Evolutionary conservation across 2,797 vertebrate species (phyloP).

Genomic region (Lutra lutra): DNA sequence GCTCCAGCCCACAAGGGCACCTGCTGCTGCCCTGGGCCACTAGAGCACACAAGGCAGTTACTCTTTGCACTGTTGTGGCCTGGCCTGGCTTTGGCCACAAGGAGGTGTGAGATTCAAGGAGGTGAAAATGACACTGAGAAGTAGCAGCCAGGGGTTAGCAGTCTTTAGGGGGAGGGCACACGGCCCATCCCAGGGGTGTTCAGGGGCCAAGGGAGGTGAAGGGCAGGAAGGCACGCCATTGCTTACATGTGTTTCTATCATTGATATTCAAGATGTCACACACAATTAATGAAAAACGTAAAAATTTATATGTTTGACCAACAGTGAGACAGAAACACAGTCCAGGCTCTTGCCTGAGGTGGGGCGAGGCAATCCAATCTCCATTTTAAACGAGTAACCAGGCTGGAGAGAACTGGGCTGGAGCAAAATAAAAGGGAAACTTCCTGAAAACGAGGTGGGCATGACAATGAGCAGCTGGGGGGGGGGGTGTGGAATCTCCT

Average conservation of each 20-base stretch:
- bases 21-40: neutral
- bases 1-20: neutral
- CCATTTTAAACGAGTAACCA: conserved; percentile 32
- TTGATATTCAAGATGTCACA: conserved; percentile 28
- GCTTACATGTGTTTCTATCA: neutral
- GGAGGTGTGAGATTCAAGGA: neutral
- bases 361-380: neutral
- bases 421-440: conserved; percentile 55
- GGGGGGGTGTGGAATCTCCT: neutral
- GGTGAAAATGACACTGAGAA: neutral
- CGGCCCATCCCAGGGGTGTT: neutral
- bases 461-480: conserved; percentile 22
- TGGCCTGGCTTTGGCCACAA: neutral
- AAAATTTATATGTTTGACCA: neutral
- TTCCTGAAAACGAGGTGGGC: conserved; percentile 56
- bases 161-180: neutral
- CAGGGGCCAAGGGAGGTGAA: neutral
- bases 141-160: neutral
- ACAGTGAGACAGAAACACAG: conserved; percentile 11
- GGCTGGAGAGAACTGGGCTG: neutral
- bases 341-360: neutral
- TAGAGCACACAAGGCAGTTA: neutral
- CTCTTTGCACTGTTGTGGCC: neutral
- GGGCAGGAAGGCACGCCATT: neutral
- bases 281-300: neutral